phyloP scores from a whole-genome alignment of 2,888 invertebrate genomes.

The Tryphoninae sp. region DNA sequence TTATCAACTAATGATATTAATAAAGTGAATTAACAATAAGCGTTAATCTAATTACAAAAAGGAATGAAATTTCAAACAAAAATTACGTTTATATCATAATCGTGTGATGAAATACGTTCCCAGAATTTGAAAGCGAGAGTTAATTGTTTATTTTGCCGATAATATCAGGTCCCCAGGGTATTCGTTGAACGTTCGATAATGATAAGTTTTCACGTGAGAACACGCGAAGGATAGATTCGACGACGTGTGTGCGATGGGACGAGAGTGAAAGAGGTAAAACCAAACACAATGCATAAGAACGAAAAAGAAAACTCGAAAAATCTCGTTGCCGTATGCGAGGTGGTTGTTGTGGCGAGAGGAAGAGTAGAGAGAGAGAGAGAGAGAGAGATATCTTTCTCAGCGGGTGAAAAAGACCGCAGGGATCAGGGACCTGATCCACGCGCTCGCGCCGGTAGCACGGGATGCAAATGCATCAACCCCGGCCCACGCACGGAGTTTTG shows the following conservation, averaged over 20 bases:
- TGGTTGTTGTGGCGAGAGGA: neutral
- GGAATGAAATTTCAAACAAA: too few species aligned
- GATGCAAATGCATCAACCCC: constrained; percentile 64
- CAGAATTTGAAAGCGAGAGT: too few species aligned
- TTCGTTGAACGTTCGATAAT: constrained; percentile 45
- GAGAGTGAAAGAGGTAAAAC: neutral
- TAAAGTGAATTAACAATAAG: too few species aligned
- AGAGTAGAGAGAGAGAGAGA: neutral
- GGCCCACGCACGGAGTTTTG: constrained; percentile 62
- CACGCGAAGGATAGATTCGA: constrained; percentile 30
- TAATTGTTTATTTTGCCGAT: too few species aligned
- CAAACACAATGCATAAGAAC: neutral
- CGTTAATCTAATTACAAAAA: too few species aligned
- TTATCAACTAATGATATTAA: too few species aligned
- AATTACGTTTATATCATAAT: too few species aligned
- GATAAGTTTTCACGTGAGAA: constrained; percentile 44
- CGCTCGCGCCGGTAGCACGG: constrained; percentile 55
- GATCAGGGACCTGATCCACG: constrained; percentile 58
- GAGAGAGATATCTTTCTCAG: constrained; percentile 6
- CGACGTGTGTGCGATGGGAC: constrained; percentile 15
- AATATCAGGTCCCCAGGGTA: neutral
- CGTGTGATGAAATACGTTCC: too few species aligned
- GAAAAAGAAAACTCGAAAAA: neutral
- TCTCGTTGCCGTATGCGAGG: neutral
- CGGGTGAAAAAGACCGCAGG: constrained; percentile 38